phyloP scores from a whole-genome alignment of 2,797 vertebrate genomes.

The Semotilus atromaculatus region DNA sequence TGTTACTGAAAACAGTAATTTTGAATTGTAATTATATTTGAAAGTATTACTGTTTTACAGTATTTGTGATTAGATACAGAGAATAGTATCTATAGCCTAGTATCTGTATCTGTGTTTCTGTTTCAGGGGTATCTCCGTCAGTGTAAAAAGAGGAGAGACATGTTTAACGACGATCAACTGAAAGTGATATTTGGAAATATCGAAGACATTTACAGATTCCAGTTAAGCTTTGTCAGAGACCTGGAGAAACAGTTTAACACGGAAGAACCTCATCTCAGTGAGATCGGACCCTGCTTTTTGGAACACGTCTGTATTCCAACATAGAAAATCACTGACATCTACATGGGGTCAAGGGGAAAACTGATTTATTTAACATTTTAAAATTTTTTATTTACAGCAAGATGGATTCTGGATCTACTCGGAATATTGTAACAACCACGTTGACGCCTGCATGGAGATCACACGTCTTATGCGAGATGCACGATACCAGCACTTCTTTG shows the following conservation, averaged over 20 bases:
- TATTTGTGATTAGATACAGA: neutral
- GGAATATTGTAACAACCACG: slow-evolving; percentile 98
- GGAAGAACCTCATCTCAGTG: slow-evolving; percentile 96
- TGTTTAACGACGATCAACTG: slow-evolving; percentile 98
- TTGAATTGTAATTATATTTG: neutral
- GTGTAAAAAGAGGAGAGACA: slow-evolving; percentile 96
- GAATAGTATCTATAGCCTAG: no score
- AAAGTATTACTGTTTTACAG: neutral
- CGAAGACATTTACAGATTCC: slow-evolving; percentile 98
- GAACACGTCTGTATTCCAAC: slow-evolving; percentile 86
- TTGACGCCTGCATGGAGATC: slow-evolving; percentile 98
- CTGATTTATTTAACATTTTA: neutral
- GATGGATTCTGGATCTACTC: slow-evolving; percentile 99
- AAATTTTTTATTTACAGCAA: slow-evolving; percentile 80
- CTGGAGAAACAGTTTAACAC: slow-evolving; percentile 99
- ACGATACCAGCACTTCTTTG: slow-evolving; percentile 98
- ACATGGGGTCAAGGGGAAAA: neutral
- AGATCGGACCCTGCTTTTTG: slow-evolving; percentile 97
- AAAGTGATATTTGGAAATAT: slow-evolving; percentile 98
- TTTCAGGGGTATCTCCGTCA: slow-evolving; percentile 94
- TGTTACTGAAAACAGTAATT: neutral
- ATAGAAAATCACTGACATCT: slow-evolving; percentile 20
- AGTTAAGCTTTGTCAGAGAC: slow-evolving; percentile 96
- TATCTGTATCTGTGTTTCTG: slow-evolving; percentile 25
- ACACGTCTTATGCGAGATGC: slow-evolving; percentile 97